phyloP scores from a whole-genome alignment of 1,140 invertebrate species.

The Fragariocoptes setiger region DNA sequence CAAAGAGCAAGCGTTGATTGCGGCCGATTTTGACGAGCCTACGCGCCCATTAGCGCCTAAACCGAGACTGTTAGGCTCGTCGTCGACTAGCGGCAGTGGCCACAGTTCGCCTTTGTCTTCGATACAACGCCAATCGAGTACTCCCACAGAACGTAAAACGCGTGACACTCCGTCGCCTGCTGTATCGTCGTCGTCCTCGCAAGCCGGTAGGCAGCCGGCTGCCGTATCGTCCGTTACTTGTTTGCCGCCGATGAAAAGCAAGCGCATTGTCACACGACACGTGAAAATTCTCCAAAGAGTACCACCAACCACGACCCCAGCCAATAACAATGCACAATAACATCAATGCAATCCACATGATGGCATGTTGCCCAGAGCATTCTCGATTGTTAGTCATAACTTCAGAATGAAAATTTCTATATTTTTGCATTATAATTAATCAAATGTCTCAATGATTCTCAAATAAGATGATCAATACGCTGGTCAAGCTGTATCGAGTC shows the following conservation, averaged over 20 bases:
- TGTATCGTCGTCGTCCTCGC: not conserved
- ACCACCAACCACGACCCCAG: no score
- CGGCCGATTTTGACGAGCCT: slow-evolving; percentile 14
- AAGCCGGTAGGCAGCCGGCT: not conserved
- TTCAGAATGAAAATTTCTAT: no score
- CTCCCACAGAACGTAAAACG: not conserved
- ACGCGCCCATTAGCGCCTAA: slow-evolving; percentile 8
- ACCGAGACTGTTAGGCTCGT: slow-evolving; percentile 26
- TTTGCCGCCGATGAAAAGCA: not conserved
- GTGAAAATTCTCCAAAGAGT: no score
- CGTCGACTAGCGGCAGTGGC: slow-evolving; percentile 9
- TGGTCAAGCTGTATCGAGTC: no score
- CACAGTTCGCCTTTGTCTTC: not conserved
- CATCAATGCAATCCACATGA: no score
- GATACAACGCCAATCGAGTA: not conserved
- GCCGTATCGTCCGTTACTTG: not conserved
- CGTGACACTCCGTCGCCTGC: not conserved
- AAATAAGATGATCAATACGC: no score
- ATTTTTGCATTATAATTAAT: no score
- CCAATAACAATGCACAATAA: no score
- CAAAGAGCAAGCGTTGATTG: slow-evolving; percentile 13
- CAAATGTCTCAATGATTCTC: no score
- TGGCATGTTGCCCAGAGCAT: no score
- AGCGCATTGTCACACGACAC: not conserved
- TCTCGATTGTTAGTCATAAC: no score